Percentiles rank a stretch among this genome's conserved stretches.
Conservation (phyloP, 2,113 vertebrate species). For the Myxocyprinus asiaticus region DNA sequence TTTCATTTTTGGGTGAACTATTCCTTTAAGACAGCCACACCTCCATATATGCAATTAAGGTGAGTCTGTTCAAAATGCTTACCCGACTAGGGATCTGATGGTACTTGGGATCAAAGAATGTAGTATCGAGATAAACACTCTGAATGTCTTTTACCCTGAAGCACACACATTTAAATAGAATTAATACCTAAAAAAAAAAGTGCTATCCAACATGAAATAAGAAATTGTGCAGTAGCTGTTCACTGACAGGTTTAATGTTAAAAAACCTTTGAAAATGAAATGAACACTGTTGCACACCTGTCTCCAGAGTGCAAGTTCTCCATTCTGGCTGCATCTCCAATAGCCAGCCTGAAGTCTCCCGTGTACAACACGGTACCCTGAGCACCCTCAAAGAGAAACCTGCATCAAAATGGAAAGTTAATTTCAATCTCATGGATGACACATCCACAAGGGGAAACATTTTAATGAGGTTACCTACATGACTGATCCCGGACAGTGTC, state of each 20-base stretch:
- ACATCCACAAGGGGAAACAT: too few species aligned
- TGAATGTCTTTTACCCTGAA: slow-evolving; percentile 92
- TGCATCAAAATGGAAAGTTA: slow-evolving; percentile 55
- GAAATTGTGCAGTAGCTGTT: too few species aligned
- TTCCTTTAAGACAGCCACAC: too few species aligned
- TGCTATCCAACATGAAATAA: too few species aligned
- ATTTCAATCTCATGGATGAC: neutral
- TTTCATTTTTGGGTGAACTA: too few species aligned
- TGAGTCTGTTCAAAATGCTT: slow-evolving; percentile 54
- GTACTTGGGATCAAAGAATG: slow-evolving; percentile 91
- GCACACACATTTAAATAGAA: too few species aligned
- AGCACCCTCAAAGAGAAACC: slow-evolving; percentile 94
- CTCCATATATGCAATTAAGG: neutral
- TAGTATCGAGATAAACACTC: slow-evolving; percentile 93
- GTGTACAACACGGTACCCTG: slow-evolving; percentile 92
- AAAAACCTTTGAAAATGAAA: too few species aligned
- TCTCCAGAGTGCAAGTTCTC: slow-evolving; percentile 89
- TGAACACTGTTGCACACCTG: slow-evolving; percentile 70
- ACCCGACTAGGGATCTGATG: slow-evolving; percentile 96
- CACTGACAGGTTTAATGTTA: too few species aligned
- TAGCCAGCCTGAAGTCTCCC: slow-evolving; percentile 90
- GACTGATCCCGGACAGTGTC: slow-evolving; percentile 96
- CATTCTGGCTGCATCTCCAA: slow-evolving; percentile 87
- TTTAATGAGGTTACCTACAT: slow-evolving; percentile 76
- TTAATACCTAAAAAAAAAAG: too few species aligned